These are phyloP conservation scores for Tetragnatha montana DNA, from an alignment of 2,888 invertebrate genomes.

Conservation along the genomic window DNA sequence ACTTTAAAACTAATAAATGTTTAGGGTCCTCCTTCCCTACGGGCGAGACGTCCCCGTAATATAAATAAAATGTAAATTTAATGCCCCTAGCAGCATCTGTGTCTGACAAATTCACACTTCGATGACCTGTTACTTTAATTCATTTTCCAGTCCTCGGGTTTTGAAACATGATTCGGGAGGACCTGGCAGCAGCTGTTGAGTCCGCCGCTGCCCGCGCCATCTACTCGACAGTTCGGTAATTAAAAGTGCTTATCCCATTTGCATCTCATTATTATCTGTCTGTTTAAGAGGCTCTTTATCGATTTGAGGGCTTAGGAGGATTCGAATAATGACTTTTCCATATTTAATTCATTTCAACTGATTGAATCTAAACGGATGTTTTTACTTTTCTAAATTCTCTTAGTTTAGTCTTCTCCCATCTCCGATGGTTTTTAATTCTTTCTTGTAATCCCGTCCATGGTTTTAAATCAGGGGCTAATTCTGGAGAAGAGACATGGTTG, in stretches of 20 bases:
- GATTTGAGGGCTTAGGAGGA: neutral
- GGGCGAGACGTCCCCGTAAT: neutral
- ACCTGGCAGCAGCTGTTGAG: constrained; percentile 57
- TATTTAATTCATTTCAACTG: neutral
- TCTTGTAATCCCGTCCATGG: too few relatives aligned
- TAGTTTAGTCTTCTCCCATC: too few relatives aligned
- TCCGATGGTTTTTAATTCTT: too few relatives aligned
- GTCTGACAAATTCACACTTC: constrained; percentile 50
- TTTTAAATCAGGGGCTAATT: too few relatives aligned
- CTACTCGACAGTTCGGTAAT: constrained; percentile 33
- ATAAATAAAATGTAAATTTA: constrained; percentile 52
- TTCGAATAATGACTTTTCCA: neutral
- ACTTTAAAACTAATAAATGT: constrained; percentile 40
- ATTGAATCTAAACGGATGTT: neutral
- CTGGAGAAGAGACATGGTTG: too few relatives aligned
- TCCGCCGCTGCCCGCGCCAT: constrained; percentile 38
- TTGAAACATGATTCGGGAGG: constrained; percentile 57
- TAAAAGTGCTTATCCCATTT: constrained; percentile 37
- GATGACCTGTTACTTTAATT: constrained; percentile 43
- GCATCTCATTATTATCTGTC: constrained; percentile 39
- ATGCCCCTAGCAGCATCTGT: constrained; percentile 23
- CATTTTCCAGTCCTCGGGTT: constrained; percentile 8
- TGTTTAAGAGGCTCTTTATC: neutral
- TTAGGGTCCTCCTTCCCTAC: neutral
- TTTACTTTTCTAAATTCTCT: too few relatives aligned